A percentile compares a stretch with the other conserved stretches of the same genome.
These are phyloP conservation scores for Spialia ferax DNA, from an alignment of 2,888 invertebrate genomes.

Conservation along the genomic window DNA sequence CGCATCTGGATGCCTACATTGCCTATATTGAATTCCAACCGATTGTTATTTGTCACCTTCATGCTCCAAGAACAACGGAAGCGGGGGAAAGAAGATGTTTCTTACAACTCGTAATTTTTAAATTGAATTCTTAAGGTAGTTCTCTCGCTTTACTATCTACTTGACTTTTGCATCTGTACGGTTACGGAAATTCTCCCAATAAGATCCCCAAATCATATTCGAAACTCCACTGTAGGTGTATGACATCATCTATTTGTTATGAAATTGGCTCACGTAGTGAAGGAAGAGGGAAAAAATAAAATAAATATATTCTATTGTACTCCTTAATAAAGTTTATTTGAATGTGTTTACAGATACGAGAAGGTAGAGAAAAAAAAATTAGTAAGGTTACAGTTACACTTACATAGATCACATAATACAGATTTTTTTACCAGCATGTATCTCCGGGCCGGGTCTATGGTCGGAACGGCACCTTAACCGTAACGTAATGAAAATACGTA, in stretches of 20 bases:
- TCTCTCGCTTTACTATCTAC: too few species aligned
- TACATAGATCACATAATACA: too few species aligned
- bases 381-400: too few species aligned
- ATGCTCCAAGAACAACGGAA: conserved; percentile 71
- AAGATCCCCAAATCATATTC: conserved; percentile 20
- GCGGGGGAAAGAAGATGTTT: conserved; percentile 49
- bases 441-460: too few species aligned
- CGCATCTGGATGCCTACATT: conserved; percentile 59
- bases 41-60: conserved; percentile 75
- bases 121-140: conserved; percentile 18
- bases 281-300: not conserved
- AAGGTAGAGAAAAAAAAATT: too few species aligned
- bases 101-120: conserved; percentile 8
- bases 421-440: too few species aligned
- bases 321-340: too few species aligned
- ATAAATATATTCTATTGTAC: too few species aligned
- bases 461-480: too few species aligned
- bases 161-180: too few species aligned
- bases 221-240: conserved; percentile 2
- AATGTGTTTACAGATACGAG: too few species aligned
- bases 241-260: not conserved
- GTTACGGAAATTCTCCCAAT: conserved; percentile 25
- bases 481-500: too few species aligned
- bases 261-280: not conserved
- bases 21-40: conserved; percentile 77